phyloP scores from a whole-genome alignment of 2,113 vertebrate species.

The Rafetus swinhoei region DNA sequence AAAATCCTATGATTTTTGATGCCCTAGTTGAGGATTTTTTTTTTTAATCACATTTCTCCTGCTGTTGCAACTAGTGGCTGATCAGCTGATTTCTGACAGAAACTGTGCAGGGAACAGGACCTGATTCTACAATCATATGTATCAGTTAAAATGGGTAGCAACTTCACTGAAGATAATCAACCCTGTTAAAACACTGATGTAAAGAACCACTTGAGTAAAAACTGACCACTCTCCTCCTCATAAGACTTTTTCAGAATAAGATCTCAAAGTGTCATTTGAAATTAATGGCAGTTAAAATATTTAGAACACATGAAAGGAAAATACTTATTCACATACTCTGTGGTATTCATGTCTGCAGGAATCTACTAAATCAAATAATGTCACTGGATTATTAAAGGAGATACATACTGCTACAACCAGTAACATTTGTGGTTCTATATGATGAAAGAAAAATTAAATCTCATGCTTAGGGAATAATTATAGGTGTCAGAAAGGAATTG shows the following conservation, averaged over 20 bases:
- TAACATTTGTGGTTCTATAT: too few species aligned
- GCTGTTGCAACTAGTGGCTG: neutral
- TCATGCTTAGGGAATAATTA: too few species aligned
- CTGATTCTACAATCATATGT: slow-evolving; percentile 1
- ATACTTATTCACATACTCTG: neutral
- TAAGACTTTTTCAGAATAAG: neutral
- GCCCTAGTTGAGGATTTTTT: neutral
- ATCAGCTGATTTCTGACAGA: neutral
- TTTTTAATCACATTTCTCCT: neutral
- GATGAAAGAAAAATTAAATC: too few species aligned
- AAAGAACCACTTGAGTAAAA: neutral
- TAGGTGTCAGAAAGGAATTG: too few species aligned
- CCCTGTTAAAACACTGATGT: neutral
- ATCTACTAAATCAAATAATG: neutral
- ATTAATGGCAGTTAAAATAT: neutral
- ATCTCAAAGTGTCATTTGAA: neutral
- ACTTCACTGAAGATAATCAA: neutral
- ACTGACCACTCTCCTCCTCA: neutral
- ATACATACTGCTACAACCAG: too few species aligned
- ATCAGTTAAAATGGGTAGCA: neutral
- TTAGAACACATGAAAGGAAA: neutral
- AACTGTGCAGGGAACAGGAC: neutral
- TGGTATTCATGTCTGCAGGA: neutral
- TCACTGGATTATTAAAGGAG: neutral
- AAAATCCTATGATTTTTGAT: neutral